A percentile compares a stretch with the other conserved stretches of the same genome.
Conservation (phyloP, 2,888 invertebrate genomes). For the Apeira syringaria region DNA sequence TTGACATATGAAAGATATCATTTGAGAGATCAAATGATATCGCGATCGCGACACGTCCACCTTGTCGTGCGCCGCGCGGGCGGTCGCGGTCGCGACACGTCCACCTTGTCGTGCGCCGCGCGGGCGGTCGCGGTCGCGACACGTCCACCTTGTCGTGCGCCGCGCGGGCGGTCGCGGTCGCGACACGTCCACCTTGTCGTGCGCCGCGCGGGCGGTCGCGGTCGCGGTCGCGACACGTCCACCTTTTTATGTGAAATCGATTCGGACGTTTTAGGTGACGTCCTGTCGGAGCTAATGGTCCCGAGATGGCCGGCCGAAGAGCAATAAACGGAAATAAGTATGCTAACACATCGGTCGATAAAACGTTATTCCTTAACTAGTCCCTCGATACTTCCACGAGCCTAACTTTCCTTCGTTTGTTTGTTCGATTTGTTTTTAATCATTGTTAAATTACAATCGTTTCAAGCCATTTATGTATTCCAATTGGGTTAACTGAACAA, state of each 20-base stretch:
- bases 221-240: no score
- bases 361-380: conserved; percentile 66
- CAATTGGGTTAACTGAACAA: conserved; percentile 31
- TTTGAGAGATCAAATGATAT: no score
- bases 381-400: conserved; percentile 35
- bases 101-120: no score
- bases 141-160: no score
- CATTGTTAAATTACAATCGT: conserved; percentile 35
- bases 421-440: no score
- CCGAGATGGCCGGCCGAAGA: conserved; percentile 73
- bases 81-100: no score
- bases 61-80: no score
- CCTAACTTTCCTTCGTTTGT: conserved; percentile 16
- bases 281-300: conserved; percentile 78
- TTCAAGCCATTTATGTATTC: conserved; percentile 40
- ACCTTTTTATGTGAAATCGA: conserved; percentile 82
- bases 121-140: no score
- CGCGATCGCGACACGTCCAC: no score
- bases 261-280: conserved; percentile 76
- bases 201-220: conserved; percentile 56
- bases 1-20: no score
- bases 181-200: no score
- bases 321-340: conserved; percentile 78
- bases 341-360: conserved; percentile 75
- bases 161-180: no score